These are phyloP conservation scores for Melikaiella ostensackeni DNA, from an alignment of 2,888 invertebrate genomes.

Conservation along the genomic window DNA sequence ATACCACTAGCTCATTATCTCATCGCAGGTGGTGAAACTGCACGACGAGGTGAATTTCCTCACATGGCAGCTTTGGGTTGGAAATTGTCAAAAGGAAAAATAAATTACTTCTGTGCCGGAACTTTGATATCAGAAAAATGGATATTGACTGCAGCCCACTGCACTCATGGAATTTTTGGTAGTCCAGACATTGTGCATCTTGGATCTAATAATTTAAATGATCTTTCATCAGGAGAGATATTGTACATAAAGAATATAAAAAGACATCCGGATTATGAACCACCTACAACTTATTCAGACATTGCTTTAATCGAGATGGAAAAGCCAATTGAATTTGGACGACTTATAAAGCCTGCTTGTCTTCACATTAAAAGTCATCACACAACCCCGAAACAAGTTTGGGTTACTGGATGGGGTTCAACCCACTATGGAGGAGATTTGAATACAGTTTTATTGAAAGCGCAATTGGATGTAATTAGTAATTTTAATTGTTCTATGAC, in stretches of 20 bases:
- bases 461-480: conserved; percentile 2
- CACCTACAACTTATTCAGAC: background rate
- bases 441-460: background rate
- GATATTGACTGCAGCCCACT: conserved; percentile 21
- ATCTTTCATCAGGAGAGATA: background rate
- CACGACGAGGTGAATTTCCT: conserved; percentile 11
- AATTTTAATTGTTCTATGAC: conserved; percentile 22
- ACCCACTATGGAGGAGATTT: background rate
- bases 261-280: conserved; percentile 8
- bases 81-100: background rate
- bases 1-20: background rate
- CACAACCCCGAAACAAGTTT: background rate
- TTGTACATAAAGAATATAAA: background rate
- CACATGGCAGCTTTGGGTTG: conserved; percentile 26
- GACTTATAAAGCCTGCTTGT: conserved; percentile 30
- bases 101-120: conserved; percentile 2
- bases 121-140: conserved; percentile 23
- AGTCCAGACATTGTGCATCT: background rate
- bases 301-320: conserved; percentile 33
- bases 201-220: background rate
- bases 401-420: conserved; percentile 12
- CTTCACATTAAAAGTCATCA: background rate
- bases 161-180: background rate
- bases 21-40: background rate
- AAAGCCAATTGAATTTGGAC: background rate